phyloP scores from a whole-genome alignment of 2,797 vertebrate species.

The Peromyscus melanophrys region DNA sequence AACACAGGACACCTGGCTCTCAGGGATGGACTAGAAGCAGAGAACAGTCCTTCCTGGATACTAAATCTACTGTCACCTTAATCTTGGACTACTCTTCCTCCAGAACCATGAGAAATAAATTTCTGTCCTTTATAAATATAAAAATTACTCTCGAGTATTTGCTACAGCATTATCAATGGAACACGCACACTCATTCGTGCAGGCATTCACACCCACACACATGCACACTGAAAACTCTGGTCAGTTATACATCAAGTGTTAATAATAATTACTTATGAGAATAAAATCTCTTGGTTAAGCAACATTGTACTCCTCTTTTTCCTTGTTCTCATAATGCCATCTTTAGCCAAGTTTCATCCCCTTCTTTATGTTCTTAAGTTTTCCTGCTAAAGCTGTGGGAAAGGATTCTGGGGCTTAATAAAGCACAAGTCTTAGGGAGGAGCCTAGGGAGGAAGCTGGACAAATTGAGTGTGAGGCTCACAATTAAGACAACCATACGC shows the following conservation, averaged over 20 bases:
- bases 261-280: conserved; percentile 2
- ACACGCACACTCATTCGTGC: neutral
- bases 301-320: neutral
- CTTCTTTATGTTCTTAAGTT: neutral
- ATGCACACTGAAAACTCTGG: neutral
- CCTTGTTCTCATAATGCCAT: neutral
- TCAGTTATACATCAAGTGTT: neutral
- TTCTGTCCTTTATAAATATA: neutral
- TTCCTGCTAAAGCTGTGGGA: conserved; percentile 56
- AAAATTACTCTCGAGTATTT: neutral
- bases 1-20: neutral
- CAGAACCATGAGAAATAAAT: neutral
- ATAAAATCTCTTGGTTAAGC: neutral
- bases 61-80: neutral
- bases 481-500: neutral
- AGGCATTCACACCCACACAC: neutral
- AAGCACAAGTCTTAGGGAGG: neutral
- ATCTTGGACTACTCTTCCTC: neutral
- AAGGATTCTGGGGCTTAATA: conserved; percentile 48
- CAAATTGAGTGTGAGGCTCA: conserved; percentile 7
- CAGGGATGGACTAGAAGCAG: neutral
- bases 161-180: neutral
- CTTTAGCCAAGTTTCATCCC: neutral
- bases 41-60: neutral
- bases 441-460: neutral